These are phyloP conservation scores for Drosophila pseudoobscura DNA, from an alignment of 1,140 invertebrate genomes.

Conservation along the genomic window DNA sequence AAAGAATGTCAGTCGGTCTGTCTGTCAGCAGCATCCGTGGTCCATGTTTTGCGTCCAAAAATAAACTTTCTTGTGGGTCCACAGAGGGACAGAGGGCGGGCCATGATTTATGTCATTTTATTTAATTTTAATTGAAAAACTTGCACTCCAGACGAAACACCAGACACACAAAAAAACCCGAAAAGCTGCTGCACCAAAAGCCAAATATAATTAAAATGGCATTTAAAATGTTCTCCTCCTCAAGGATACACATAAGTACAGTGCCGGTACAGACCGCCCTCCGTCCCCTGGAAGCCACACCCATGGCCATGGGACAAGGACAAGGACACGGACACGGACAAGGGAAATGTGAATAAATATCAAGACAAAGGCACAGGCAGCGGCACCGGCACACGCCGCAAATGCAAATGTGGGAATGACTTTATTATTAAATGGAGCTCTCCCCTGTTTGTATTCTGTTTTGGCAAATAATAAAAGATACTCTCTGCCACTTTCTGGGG, in stretches of 20 bases:
- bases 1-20: conserved; percentile 40
- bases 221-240: conserved; percentile 67
- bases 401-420: conserved; percentile 76
- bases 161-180: conserved; percentile 27
- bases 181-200: conserved; percentile 33
- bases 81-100: conserved; percentile 8
- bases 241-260: too few relatives aligned
- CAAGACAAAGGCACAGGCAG: conserved; percentile 61
- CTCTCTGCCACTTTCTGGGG: conserved; percentile 27
- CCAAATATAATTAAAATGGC: conserved; percentile 80
- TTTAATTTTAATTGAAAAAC: conserved; percentile 82
- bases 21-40: conserved; percentile 32
- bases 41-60: conserved; percentile 36
- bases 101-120: conserved; percentile 79
- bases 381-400: conserved; percentile 13
- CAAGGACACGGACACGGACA: background rate
- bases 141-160: conserved; percentile 49
- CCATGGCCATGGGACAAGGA: too few relatives aligned
- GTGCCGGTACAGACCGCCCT: too few relatives aligned
- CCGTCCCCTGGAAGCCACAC: too few relatives aligned
- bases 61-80: conserved; percentile 70
- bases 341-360: conserved; percentile 52
- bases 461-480: conserved; percentile 64
- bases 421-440: conserved; percentile 68
- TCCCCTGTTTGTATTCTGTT: conserved; percentile 39